Evolutionary conservation across 2,113 vertebrate genomes (phyloP).

Genomic region (Echinops telfairi): DNA sequence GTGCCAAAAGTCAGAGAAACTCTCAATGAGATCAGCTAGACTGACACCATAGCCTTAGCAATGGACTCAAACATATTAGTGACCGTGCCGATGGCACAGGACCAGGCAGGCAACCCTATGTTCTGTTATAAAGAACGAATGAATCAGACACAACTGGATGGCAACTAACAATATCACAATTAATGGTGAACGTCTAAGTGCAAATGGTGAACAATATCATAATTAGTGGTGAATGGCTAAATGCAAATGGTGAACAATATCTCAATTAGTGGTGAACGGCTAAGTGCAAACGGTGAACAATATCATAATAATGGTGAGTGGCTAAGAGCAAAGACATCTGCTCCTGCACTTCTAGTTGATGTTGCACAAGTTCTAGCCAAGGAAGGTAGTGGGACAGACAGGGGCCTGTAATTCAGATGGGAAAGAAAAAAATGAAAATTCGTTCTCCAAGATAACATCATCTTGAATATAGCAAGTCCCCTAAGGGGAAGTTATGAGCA

Average conservation of each 20-base stretch:
- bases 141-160: not conserved
- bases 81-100: not conserved
- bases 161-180: not conserved
- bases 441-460: conserved; percentile 51
- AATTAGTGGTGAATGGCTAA: conserved; percentile 48
- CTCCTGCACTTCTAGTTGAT: conserved; percentile 49
- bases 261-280: no score
- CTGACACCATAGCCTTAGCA: not conserved
- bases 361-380: conserved; percentile 43
- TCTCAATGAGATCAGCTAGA: not conserved
- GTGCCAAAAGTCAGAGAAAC: not conserved
- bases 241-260: no score
- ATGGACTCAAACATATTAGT: not conserved
- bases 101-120: not conserved
- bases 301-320: not conserved
- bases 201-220: no score
- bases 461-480: not conserved
- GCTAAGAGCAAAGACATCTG: conserved; percentile 51
- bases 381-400: conserved; percentile 41
- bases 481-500: not conserved
- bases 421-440: conserved; percentile 49
- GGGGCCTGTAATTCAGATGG: conserved; percentile 5
- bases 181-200: conserved; percentile 51
- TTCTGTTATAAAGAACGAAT: not conserved
- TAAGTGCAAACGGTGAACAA: no score